phyloP scores from a whole-genome alignment of 2,888 invertebrate species.

The Nomada lathburiana region DNA sequence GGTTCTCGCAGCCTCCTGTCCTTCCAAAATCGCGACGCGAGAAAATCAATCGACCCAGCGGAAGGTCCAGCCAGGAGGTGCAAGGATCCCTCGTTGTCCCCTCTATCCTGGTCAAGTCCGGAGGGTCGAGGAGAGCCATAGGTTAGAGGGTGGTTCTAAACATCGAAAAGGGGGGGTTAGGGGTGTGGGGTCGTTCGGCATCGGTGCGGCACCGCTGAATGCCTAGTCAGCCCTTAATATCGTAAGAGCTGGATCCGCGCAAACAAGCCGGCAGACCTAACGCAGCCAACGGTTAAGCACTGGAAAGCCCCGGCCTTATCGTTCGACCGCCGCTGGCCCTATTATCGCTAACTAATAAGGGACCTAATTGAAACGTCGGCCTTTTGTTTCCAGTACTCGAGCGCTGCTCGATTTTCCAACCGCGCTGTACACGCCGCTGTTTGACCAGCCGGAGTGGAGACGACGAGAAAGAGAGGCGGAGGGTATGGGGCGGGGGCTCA shows the following conservation, averaged over 20 bases:
- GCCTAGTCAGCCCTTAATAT: slow-evolving; percentile 84
- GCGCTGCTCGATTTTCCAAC: slow-evolving; percentile 66
- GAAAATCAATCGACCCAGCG: slow-evolving; percentile 81
- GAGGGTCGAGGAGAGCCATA: slow-evolving; percentile 29
- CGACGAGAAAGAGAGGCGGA: not conserved
- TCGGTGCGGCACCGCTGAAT: slow-evolving; percentile 70
- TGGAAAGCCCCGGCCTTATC: slow-evolving; percentile 75
- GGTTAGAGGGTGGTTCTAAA: slow-evolving; percentile 60
- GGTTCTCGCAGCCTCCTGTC: slow-evolving; percentile 42
- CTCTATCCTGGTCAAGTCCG: slow-evolving; percentile 30
- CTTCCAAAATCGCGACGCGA: slow-evolving; percentile 66
- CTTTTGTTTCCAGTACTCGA: slow-evolving; percentile 76
- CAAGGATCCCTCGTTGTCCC: slow-evolving; percentile 45
- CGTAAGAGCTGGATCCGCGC: slow-evolving; percentile 83
- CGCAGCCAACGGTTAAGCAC: slow-evolving; percentile 81
- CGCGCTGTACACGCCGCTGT: slow-evolving; percentile 48
- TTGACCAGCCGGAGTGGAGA: slow-evolving; percentile 55
- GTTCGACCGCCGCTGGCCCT: slow-evolving; percentile 75
- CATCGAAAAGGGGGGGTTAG: slow-evolving; percentile 41
- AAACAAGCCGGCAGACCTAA: slow-evolving; percentile 80
- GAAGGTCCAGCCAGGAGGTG: slow-evolving; percentile 63
- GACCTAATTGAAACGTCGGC: slow-evolving; percentile 83
- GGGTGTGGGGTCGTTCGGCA: slow-evolving; percentile 50
- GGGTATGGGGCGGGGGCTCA: slow-evolving; percentile 16
- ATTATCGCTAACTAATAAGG: slow-evolving; percentile 84